A percentile compares a stretch with the other conserved stretches of the same genome.
phyloP scores from a whole-genome alignment of 2,888 invertebrate species.

The Nudaria mundana region DNA sequence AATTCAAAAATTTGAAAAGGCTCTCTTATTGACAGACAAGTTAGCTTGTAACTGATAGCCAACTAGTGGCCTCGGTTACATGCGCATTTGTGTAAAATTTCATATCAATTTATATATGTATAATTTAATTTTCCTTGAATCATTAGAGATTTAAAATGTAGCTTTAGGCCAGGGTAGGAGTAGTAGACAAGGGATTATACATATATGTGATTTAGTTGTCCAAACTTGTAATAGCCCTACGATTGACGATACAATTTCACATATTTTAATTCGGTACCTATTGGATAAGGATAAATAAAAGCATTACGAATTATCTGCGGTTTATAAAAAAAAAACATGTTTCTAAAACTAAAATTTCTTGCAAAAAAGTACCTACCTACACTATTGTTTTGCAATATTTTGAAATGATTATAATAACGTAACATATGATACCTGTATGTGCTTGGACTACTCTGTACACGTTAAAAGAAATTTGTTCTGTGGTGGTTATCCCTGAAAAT shows the following conservation, averaged over 20 bases:
- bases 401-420: constrained; percentile 16
- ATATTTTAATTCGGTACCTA: constrained; percentile 4
- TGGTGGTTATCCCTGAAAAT: constrained; percentile 75
- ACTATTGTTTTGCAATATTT: constrained; percentile 19
- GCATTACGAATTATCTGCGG: constrained; percentile 18
- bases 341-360: no score
- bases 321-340: no score
- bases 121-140: constrained; percentile 51
- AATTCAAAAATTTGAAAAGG: constrained; percentile 36
- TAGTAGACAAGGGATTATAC: constrained; percentile 64
- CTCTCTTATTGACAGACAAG: constrained; percentile 64
- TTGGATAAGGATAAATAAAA: no score
- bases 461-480: constrained; percentile 40
- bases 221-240: constrained; percentile 19
- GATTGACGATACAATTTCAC: constrained; percentile 10
- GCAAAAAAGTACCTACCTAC: constrained; percentile 26
- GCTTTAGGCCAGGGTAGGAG: constrained; percentile 65
- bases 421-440: constrained; percentile 10
- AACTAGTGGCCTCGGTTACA: constrained; percentile 68
- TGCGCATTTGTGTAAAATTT: constrained; percentile 68
- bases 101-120: constrained; percentile 55
- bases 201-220: constrained; percentile 32
- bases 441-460: constrained; percentile 23
- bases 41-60: constrained; percentile 72
- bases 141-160: constrained; percentile 61